Conservation (phyloP, 2,797 vertebrate genomes). For the Leptodactylus fallax region DNA sequence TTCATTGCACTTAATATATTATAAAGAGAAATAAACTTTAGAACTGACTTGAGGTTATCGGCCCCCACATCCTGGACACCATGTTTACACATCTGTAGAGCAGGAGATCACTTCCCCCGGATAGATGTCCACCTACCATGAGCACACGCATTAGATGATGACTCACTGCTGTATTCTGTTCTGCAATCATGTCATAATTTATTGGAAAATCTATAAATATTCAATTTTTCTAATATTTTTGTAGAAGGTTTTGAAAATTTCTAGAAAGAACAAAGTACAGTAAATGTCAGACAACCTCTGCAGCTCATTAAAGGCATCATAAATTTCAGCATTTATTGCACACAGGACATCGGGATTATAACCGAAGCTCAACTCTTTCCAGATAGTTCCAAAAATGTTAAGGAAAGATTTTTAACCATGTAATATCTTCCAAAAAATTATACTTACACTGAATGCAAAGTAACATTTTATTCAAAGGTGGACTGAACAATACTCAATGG, state of each 20-base stretch:
- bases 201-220: slow-evolving; percentile 34
- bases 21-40: neutral
- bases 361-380: neutral
- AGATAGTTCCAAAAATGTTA: neutral
- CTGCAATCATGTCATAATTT: slow-evolving; percentile 7
- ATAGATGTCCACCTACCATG: slow-evolving; percentile 32
- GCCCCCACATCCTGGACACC: slow-evolving; percentile 4
- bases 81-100: slow-evolving; percentile 34
- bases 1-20: neutral
- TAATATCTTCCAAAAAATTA: neutral
- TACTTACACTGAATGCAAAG: neutral
- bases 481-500: too few relatives aligned
- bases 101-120: slow-evolving; percentile 14
- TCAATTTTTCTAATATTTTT: neutral
- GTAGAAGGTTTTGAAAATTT: neutral
- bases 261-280: neutral
- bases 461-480: too few relatives aligned
- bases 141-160: neutral
- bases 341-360: neutral
- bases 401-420: neutral
- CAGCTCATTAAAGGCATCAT: slow-evolving; percentile 26
- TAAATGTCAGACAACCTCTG: slow-evolving; percentile 9
- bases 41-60: neutral
- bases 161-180: slow-evolving; percentile 14
- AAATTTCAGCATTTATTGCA: neutral